Base-by-base conservation (phyloP, 2,113 vertebrate species). In the Pelecanoides urinatrix region DNA sequence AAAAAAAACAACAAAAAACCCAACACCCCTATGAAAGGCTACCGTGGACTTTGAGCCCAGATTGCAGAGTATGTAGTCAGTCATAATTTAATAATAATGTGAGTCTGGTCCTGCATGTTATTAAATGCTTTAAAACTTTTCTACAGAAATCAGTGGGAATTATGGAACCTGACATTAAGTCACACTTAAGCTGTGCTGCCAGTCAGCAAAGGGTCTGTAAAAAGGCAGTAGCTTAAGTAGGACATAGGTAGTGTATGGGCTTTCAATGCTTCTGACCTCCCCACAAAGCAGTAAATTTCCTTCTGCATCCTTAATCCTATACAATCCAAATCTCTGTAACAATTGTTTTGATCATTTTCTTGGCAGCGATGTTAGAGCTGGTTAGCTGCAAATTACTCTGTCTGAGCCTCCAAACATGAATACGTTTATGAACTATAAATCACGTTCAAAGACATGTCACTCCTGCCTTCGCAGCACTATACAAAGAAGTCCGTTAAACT, bases 321-420 rank as follows among this genome's bases (percentile, higher is more conserved):
- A 74, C 62, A 91, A 83, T 91, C 62, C 86, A 72, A 95, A 92
- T 92, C 32, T 85, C 53, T 95, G 95, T 90, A 92, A 94, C 77
- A 95, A 95, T 89, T 89, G 91, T 96, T 94, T 95, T 94, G 88
- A 94, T 95, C 65, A 68, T 87, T 87, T 95, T 94, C 66, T 96
- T 96, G 92, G 88, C 96, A 96, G 44, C 65, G 78, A 4, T 75
- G 52, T 78, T 82, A 82, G 73, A 95, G 65, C 58, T 92, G 71
- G 86, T 91, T 91, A 87, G 66, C 74, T 92, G 76, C 86, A 95
- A 95, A 95, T 97, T 95, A 78, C 86, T 89, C 49, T 79, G 56
- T 77, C 61, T 94, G 66, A 92, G 70, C 25, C 45, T 91, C 38
- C n/a, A 85, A 96, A 92, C 50, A 81, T 73, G 70, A 95, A 81